Evolutionary conservation across 2,888 invertebrate genomes (phyloP), one percentile per base, ranked within the genome.

Genomic region (Fragum whitleyi): DNA sequence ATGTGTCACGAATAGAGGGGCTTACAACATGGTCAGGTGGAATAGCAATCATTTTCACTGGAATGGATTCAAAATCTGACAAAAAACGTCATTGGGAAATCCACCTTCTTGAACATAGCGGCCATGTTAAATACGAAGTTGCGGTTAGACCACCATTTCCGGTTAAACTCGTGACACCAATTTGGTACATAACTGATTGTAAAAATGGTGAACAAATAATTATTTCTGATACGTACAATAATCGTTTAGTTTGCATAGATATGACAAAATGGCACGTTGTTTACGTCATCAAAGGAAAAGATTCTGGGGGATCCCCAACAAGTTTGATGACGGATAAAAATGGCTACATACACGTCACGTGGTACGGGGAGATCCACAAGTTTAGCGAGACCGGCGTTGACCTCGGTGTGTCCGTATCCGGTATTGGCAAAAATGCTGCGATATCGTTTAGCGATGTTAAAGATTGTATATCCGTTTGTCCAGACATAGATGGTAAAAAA

Each of bases 291-390:
- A 72, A 76, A 6, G 82, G 82, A 0, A 72, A 62, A 16, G 76
- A 73, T 9, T 65, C 59, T 7, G 76, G 77, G 16, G 76, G 82
- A 21, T 53, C 76, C 47, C 82, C 82, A 16, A 72, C 76, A 39
- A 76, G 82, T 57, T 65, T 82, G 1, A 51, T 74, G n/a, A 67
- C 71, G 28, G 82, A 82, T 51, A 57, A 32, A 23, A 57, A 79
- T 28, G 82, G 77, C 9, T 76, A 79, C 39, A 29, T 82, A 2
- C 69, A 79, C 23, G 79, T 82, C 51, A 70, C 79, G 57, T 82
- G 82, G 82, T 82, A 82, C 39, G 79, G 74, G 0, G 82, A 79
- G 62, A 72, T 82, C 21, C 82, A 79, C 42, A 76, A 73, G 47
- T 76, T 82, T 21, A 79, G 79, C 14, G 73, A 75, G 55, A 36